Percentiles rank a stretch among this genome's conserved stretches.
These are phyloP conservation scores for Samia ricini DNA, from an alignment of 1,140 invertebrate genomes.

Conservation along the genomic window DNA sequence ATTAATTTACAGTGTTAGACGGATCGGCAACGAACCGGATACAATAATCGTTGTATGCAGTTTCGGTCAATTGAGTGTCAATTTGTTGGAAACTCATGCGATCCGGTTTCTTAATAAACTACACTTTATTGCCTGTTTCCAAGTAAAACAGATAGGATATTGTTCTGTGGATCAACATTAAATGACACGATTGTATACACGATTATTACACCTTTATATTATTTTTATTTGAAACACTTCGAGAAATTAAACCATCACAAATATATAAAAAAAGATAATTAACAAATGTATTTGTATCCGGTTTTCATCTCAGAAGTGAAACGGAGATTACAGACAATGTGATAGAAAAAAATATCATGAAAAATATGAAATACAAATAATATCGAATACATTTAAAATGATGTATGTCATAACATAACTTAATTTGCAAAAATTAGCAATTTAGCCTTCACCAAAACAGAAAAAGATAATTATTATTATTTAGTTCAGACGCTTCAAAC, in stretches of 20 bases:
- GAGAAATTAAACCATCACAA: no score
- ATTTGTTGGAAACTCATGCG: constrained; percentile 39
- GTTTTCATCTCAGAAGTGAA: no score
- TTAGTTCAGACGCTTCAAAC: background rate
- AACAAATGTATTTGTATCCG: no score
- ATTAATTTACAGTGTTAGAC: constrained; percentile 22
- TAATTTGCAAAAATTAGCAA: background rate
- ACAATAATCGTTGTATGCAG: constrained; percentile 39
- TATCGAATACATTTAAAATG: no score
- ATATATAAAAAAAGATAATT: no score
- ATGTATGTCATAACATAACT: no score
- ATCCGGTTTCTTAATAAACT: constrained; percentile 44
- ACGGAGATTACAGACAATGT: no score
- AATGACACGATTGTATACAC: background rate
- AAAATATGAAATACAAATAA: no score
- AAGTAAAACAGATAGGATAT: constrained; percentile 1
- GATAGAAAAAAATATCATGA: no score
- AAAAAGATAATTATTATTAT: background rate
- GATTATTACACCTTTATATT: no score
- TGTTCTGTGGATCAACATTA: background rate
- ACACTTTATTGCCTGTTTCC: constrained; percentile 27
- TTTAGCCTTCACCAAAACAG: background rate
- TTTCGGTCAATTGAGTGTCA: constrained; percentile 51
- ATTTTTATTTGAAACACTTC: background rate
- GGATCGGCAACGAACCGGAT: constrained; percentile 48